Evolutionary conservation across 2,888 invertebrate species (phyloP).

Genomic region (Ypsolopha sequella): DNA sequence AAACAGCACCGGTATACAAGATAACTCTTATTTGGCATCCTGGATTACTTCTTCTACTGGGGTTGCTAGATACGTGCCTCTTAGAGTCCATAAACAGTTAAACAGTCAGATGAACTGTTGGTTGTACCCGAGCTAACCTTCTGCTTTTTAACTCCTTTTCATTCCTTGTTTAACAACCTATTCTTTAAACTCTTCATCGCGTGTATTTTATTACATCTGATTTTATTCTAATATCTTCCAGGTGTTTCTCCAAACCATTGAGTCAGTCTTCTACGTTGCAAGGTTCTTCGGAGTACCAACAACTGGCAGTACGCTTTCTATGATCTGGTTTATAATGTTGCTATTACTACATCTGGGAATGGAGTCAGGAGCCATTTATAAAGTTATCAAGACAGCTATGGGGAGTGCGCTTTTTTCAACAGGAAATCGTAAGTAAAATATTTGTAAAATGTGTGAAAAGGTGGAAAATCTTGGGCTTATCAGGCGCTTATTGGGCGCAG

Average conservation of each 20-base stretch:
- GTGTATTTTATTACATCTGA: too few species aligned
- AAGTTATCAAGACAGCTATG: conserved; percentile 22
- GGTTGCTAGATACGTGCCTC: too few species aligned
- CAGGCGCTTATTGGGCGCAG: neutral
- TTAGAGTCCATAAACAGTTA: too few species aligned
- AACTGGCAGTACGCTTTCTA: conserved; percentile 18
- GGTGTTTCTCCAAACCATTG: conserved; percentile 31
- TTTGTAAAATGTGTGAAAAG: neutral
- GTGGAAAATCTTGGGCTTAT: too few species aligned
- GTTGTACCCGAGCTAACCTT: too few species aligned
- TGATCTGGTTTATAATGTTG: conserved; percentile 21
- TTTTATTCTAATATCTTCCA: conserved; percentile 16
- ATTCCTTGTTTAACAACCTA: too few species aligned
- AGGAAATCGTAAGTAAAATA: conserved; percentile 22
- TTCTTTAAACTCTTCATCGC: too few species aligned
- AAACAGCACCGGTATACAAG: too few species aligned
- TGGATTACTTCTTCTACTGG: too few species aligned
- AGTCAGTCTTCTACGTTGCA: conserved; percentile 24
- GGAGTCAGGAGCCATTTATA: conserved; percentile 32
- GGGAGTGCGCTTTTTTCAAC: conserved; percentile 17
- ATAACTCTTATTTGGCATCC: too few species aligned
- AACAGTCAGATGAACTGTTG: too few species aligned
- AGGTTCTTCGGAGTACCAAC: conserved; percentile 37
- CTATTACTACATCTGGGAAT: conserved; percentile 23
- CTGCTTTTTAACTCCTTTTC: too few species aligned